Evolutionary conservation across 2,797 vertebrate species (phyloP), one percentile per base, ranked within the genome.

Genomic region (Lindbergichthys nudifrons): DNA sequence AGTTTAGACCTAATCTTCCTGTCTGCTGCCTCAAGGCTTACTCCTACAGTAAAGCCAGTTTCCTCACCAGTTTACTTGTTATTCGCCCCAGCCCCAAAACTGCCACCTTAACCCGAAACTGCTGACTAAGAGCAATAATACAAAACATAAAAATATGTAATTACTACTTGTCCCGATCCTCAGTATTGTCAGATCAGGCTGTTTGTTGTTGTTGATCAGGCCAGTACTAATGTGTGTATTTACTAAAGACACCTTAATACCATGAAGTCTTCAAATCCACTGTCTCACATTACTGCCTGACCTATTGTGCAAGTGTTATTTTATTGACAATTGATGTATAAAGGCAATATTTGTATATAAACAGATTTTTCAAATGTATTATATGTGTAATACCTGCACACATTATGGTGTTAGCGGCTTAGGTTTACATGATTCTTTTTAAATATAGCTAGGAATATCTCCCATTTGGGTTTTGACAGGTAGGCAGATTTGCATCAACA

Each of bases 1-100:
- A 68, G 53, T 46, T 64, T 26, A 52, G 30, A 48, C 36, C 15
- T 58, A 45, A 58, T 76, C 68, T 64, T 48, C 21, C 47, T 57
- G 45, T 45, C 62, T 47, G 62, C 45, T 65, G 48, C 53, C 48
- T 65, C 70, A 32, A 39, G 66, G 48, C 42, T 72, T 65, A 48
- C 42, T 23, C 61, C 15, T n/a, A 19, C 14, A 79, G 46, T 21
- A 61, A 12, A 58, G 42, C 11, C 54, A 39, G 42, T 21, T 42
- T 36, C 48, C n/a, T 45, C 39, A 61, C 15, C 71, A 56, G 16
- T 64, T 45, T 43, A 19, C 72, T 76, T 57, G 45, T 30, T 21
- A 19, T 56, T 46, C 45, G 11, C 7, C 21, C n/a, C 50, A 0
- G 14, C 14, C 7, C 32, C 10, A 41, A 3, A 70, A 58, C 45